phyloP scores from a whole-genome alignment of 2,113 vertebrate species.

The Chloebia gouldiae region DNA sequence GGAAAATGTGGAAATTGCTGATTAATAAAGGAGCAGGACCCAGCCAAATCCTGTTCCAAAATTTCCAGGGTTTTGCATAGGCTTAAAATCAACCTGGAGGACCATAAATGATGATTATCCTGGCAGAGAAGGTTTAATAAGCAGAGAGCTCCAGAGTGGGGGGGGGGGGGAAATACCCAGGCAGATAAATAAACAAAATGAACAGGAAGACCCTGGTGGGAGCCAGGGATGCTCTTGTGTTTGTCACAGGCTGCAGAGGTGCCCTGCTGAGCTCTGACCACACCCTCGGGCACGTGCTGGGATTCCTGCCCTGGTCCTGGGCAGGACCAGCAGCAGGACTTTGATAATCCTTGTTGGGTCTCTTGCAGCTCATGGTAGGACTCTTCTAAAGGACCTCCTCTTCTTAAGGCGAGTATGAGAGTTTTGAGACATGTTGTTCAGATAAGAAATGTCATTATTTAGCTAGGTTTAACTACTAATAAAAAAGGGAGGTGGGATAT shows the following conservation, averaged over 20 bases:
- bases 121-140: background rate
- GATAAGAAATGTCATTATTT: background rate
- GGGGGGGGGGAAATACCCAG: background rate
- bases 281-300: fast-evolving
- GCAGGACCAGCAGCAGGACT: background rate
- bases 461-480: background rate
- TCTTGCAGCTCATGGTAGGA: background rate
- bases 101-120: background rate
- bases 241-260: background rate
- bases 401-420: background rate
- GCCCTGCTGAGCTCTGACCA: no score
- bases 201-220: background rate
- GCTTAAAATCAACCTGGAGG: background rate
- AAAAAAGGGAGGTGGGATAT: background rate
- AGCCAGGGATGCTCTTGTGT: background rate
- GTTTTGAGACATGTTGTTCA: background rate
- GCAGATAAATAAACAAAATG: background rate
- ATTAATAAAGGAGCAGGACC: background rate
- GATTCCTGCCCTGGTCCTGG: background rate
- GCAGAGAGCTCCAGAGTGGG: background rate
- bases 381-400: background rate
- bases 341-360: background rate
- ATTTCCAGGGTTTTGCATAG: background rate
- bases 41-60: background rate
- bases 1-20: background rate